Percentiles rank a stretch among this genome's conserved stretches.
Evolutionary conservation across 2,113 vertebrate genomes (phyloP).

Genomic region (Ochotona curzoniae): DNA sequence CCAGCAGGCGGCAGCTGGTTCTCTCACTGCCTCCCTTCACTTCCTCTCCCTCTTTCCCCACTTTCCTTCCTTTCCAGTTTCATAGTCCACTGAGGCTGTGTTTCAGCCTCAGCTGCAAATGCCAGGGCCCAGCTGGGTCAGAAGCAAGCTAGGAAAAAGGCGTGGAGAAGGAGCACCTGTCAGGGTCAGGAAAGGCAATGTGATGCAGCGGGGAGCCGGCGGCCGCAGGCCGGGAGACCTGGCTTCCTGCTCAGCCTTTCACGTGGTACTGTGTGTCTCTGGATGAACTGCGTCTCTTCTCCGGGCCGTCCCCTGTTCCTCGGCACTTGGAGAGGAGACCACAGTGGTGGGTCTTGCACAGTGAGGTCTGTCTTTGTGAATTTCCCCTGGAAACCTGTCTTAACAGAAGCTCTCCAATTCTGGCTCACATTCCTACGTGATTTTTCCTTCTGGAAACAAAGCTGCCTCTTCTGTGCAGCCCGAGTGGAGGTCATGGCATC

Average conservation of each 20-base stretch:
- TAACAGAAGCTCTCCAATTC: not conserved
- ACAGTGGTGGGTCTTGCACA: not conserved
- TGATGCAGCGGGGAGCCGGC: rapidly evolving
- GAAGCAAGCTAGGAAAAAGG: not conserved
- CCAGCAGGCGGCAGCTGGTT: not conserved
- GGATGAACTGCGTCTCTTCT: not conserved
- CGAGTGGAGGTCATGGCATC: not conserved
- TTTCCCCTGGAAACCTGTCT: not conserved
- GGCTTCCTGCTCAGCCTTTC: not conserved
- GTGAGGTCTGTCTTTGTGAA: not conserved
- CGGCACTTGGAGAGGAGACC: not conserved
- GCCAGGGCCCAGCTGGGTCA: slow-evolving; percentile 7
- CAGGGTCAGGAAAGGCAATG: not conserved
- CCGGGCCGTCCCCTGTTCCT: not conserved
- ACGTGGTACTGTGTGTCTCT: not conserved
- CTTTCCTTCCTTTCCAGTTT: not conserved
- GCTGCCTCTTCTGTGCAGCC: not conserved
- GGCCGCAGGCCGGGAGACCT: rapidly evolving
- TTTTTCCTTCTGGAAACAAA: not conserved
- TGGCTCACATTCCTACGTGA: not conserved
- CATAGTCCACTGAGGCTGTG: not conserved
- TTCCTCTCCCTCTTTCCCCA: not conserved
- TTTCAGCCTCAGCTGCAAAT: slow-evolving; percentile 21
- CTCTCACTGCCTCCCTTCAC: not conserved
- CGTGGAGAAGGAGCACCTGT: not conserved